Evolutionary conservation across 2,113 vertebrate species (phyloP), one percentile per base, ranked within the genome.

Genomic region (Ariopsis seemanni): DNA sequence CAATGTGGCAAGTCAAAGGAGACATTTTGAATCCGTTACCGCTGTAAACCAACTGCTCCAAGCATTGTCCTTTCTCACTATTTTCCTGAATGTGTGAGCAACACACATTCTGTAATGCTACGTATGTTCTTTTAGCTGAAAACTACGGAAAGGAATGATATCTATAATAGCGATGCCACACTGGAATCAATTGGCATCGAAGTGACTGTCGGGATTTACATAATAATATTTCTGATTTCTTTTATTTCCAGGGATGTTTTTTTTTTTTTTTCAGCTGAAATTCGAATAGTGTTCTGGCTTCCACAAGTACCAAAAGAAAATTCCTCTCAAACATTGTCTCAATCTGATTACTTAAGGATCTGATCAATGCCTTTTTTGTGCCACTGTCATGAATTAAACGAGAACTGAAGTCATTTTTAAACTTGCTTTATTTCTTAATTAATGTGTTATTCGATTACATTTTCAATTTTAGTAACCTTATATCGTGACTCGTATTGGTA

Each of bases 21-120:
- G 84, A 86, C 79, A 86, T 79, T 86, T 85, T 85, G 86, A 86
- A 63, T 87, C 85, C n/a, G 82, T 87, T 71, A 42, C 42, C 62
- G 52, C 62, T 89, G 55, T 78, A 69, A 52, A 25, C 82, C 72
- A 74, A 81, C 67, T 55, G 11, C 60, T 84, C 53, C 69, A 60
- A 42, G 71, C n/a, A 62, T 80, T 62, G 17, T 18, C 34, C 50
- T 53, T 62, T 79, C 27, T 62, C 83, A 82, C 77, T 75, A 18
- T 78, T 71, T 75, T 78, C 57, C 58, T 85, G 4, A 57, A 50
- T 71, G 42, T 42, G 42, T 42, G 42, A 27, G 20, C 10, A 48
- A 30, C 8, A 10, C 7, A 11, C 6, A 48, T 17, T 20, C 58
- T 42, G 57, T 58, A 63, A 63, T 72, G 22, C 22, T 22, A 77